Percentiles rank a stretch among this genome's conserved stretches.
These are phyloP conservation scores for Hoplodrina ambigua DNA, from an alignment of 2,888 invertebrate genomes.

Conservation along the genomic window DNA sequence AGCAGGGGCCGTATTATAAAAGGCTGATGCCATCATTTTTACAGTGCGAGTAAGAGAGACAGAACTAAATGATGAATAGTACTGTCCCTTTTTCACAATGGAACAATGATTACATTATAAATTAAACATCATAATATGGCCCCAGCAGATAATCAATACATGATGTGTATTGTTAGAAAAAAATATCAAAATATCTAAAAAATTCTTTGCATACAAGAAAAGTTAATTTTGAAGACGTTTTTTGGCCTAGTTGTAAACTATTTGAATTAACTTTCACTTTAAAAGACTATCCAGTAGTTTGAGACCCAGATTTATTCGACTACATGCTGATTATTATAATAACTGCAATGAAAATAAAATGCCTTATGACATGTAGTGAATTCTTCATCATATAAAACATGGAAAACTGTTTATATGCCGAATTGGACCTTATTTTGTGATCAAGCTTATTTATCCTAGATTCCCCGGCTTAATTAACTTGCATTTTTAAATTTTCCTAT, in stretches of 20 bases:
- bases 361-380: conserved; percentile 66
- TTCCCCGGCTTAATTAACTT: conserved; percentile 72
- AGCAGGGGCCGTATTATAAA: background rate
- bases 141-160: background rate
- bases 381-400: conserved; percentile 67
- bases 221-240: background rate
- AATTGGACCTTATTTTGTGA: conserved; percentile 80
- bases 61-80: background rate
- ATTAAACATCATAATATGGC: background rate
- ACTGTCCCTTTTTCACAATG: background rate
- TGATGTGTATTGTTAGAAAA: background rate
- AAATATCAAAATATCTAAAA: background rate
- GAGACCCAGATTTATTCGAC: conserved; percentile 18
- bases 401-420: conserved; percentile 71
- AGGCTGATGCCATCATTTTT: background rate
- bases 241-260: conserved; percentile 3
- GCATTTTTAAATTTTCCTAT: conserved; percentile 66
- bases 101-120: background rate
- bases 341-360: conserved; percentile 67
- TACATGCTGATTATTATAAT: conserved; percentile 11
- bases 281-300: background rate
- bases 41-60: background rate
- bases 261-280: background rate
- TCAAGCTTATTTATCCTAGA: conserved; percentile 70
- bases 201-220: background rate